Percentiles rank a stretch among this genome's conserved stretches.
These are phyloP conservation scores for Nomada flava DNA, from an alignment of 2,888 invertebrate genomes.

Conservation along the genomic window DNA sequence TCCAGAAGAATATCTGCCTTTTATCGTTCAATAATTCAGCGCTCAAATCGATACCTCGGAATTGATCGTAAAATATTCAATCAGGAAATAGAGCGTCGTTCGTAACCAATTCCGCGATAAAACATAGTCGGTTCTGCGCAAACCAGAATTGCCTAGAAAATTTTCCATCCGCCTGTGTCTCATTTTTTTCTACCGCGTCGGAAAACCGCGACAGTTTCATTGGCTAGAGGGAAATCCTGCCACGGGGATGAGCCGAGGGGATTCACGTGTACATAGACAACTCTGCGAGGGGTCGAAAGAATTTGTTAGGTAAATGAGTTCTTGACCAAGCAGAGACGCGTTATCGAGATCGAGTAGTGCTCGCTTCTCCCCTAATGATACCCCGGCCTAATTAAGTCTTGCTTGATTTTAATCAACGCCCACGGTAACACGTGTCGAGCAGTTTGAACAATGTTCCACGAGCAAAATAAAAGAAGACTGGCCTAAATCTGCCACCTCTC, in stretches of 20 bases:
- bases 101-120: neutral
- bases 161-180: neutral
- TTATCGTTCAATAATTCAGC: conserved; percentile 14
- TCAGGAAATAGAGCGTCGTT: neutral
- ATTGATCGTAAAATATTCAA: conserved; percentile 14
- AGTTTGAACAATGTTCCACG: conserved; percentile 53
- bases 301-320: conserved; percentile 61
- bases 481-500: conserved; percentile 35
- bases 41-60: neutral
- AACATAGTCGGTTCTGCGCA: neutral
- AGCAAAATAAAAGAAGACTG: conserved; percentile 37
- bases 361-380: conserved; percentile 48
- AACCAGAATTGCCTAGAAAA: neutral
- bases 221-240: conserved; percentile 15
- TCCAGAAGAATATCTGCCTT: neutral
- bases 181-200: neutral
- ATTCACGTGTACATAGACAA: conserved; percentile 11
- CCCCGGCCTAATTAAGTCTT: conserved; percentile 57
- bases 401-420: conserved; percentile 58
- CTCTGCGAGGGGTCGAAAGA: conserved; percentile 11
- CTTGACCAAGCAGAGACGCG: conserved; percentile 52
- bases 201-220: neutral
- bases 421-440: conserved; percentile 27
- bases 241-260: conserved; percentile 19
- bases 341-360: conserved; percentile 57